Evolutionary conservation across 2,113 vertebrate genomes (phyloP), one percentile per base, ranked within the genome.

Genomic region (Burhinus bistriatus): DNA sequence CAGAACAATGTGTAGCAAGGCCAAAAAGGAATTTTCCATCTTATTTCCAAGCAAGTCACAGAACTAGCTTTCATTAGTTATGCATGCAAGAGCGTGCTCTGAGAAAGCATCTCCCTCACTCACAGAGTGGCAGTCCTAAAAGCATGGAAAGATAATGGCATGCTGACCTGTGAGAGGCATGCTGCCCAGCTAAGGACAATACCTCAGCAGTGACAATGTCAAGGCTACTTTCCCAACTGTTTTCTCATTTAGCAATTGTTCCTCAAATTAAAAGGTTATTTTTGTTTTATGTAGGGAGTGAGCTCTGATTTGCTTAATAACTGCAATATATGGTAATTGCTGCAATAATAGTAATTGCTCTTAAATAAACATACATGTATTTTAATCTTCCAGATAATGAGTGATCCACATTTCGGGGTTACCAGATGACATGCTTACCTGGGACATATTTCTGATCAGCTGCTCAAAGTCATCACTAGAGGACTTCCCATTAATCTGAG

Each of bases 381-480:
- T 87, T 51, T 58, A 73, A 78, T n/a, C 9, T 59, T 89, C 9
- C 36, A 93, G 17, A 30, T 7, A 77, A 83, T 26, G 19, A 66
- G 17, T 40, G 66, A 89, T 68, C 11, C 14, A 11, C 34, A 61
- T 40, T 87, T 65, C 9, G 2, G 17, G 10, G 15, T 65, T 91
- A 76, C 20, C 13, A 36, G 32, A 47, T 2, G 1, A 85, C 12
- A 71, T 15, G 13, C 27, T 96, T 98, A 99, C 99, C 98, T 99
- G 99, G 36, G 99, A 99, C 99, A 99, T 99, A 87, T 98, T 98
- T 85, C 98, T 99, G 71, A 99, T 98, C 38, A 98, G 94, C 34
- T 98, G 98, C 62, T 99, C 99, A 83, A 99, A 98, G 69, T 99
- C 99, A 64, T 99, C 99, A 76, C 91, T 95, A 47, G 97, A 82